These are phyloP conservation scores for Caenorhabditis sulstoni DNA, from an alignment of 2,888 invertebrate species.

Conservation along the genomic window DNA sequence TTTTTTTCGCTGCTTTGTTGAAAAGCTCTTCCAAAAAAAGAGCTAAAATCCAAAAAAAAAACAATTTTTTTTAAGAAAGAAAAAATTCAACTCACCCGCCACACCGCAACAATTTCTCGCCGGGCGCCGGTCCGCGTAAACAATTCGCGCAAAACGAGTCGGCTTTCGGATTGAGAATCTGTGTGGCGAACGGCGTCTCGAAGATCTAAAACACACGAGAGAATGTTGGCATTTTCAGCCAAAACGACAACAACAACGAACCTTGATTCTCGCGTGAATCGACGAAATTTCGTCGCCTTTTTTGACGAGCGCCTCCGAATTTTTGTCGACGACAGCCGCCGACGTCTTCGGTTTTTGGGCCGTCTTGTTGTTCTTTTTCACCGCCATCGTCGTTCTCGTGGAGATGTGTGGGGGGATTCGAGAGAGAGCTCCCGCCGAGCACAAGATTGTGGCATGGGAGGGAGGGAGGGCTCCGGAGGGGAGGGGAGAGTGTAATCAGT, in stretches of 20 bases:
- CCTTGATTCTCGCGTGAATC: constrained; percentile 69
- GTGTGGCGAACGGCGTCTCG: constrained; percentile 77
- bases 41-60: no score
- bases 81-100: constrained; percentile 55
- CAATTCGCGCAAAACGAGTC: constrained; percentile 77
- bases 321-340: no score
- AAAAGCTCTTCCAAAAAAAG: no score
- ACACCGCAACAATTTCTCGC: constrained; percentile 73
- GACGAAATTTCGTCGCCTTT: constrained; percentile 63
- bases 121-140: constrained; percentile 67
- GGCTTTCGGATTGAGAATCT: constrained; percentile 71
- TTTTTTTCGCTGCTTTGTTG: no score
- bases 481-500: constrained; percentile 61
- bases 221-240: not conserved
- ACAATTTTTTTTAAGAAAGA: no score
- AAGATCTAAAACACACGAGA: constrained; percentile 65
- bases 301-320: constrained; percentile 6
- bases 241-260: not conserved
- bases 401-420: no score
- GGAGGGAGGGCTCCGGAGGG: constrained; percentile 18
- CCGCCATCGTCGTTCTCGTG: no score
- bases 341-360: constrained; percentile 3
- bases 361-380: constrained; percentile 34
- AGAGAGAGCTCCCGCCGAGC: not conserved
- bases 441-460: constrained; percentile 13